Percentiles rank a stretch among this genome's conserved stretches.
These are phyloP conservation scores for Leptopilina myrica DNA, from an alignment of 2,888 invertebrate species.

Conservation along the genomic window DNA sequence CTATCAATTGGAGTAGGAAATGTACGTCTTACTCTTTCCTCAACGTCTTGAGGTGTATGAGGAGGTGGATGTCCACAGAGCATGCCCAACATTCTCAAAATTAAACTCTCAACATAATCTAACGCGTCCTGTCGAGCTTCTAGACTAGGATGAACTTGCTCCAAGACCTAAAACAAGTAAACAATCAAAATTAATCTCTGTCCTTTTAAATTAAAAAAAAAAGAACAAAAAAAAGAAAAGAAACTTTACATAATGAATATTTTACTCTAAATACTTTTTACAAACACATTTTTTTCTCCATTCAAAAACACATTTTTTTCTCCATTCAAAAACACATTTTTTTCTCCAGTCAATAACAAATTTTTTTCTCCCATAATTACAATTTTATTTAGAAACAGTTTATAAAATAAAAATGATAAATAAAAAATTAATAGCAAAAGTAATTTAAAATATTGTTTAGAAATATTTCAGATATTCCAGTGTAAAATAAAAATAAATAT, in stretches of 20 bases:
- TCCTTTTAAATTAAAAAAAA: not conserved
- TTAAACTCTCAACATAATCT: constrained; percentile 93
- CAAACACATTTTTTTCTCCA: too few species aligned
- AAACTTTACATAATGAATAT: not conserved
- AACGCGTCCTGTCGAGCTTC: constrained; percentile 92
- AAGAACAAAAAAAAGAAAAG: not conserved
- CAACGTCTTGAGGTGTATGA: constrained; percentile 91
- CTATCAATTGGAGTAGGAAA: constrained; percentile 97
- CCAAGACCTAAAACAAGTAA: constrained; percentile 84
- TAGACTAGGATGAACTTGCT: constrained; percentile 92
- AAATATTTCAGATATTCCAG: too few species aligned
- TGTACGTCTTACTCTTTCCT: constrained; percentile 92
- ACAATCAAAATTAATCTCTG: not conserved
- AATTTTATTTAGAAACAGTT: too few species aligned
- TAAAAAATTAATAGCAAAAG: too few species aligned
- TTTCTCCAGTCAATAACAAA: too few species aligned
- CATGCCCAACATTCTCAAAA: constrained; percentile 91
- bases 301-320: too few species aligned
- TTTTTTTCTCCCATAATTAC: too few species aligned
- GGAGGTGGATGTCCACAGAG: constrained; percentile 91
- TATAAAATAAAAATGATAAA: too few species aligned
- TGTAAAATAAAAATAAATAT: too few species aligned
- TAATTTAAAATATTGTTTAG: too few species aligned
- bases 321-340: too few species aligned
- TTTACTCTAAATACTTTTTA: too few species aligned